Evolutionary conservation across 2,797 vertebrate genomes (phyloP).

Genomic region (Philypnodon macrostomus): DNA sequence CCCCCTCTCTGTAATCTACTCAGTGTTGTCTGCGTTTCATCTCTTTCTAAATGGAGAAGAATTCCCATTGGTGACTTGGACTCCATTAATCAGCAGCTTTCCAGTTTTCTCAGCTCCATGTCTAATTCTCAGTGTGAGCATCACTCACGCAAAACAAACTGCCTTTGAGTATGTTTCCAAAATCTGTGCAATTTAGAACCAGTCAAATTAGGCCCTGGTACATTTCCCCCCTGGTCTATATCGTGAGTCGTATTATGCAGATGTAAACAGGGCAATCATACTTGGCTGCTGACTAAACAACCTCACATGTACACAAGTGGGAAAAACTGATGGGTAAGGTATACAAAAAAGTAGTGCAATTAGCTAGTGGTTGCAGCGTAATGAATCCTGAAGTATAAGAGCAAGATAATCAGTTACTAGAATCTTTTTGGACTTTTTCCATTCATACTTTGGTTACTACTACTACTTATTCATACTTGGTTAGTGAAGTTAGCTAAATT

Average conservation of each 20-base stretch:
- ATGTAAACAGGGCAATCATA: conserved; percentile 7
- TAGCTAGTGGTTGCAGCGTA: background rate
- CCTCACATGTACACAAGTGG: background rate
- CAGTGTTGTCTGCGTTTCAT: conserved; percentile 24
- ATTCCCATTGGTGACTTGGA: conserved; percentile 41
- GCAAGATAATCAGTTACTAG: too few relatives aligned
- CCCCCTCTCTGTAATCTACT: conserved; percentile 31
- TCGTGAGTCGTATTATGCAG: background rate
- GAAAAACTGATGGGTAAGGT: conserved; percentile 2
- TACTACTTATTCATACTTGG: too few relatives aligned
- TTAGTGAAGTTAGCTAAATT: too few relatives aligned
- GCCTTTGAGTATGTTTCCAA: background rate
- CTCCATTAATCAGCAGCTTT: conserved; percentile 52
- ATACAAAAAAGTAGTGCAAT: conserved; percentile 1
- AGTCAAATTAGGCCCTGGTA: conserved; percentile 1
- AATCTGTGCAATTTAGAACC: conserved; percentile 8
- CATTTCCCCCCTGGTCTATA: background rate
- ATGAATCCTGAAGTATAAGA: background rate
- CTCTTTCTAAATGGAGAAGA: conserved; percentile 23
- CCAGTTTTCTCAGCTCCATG: conserved; percentile 27
- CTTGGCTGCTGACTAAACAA: conserved; percentile 6
- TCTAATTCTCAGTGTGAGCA: background rate
- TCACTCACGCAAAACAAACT: conserved; percentile 3
- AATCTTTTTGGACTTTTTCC: background rate
- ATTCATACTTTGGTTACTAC: too few relatives aligned